A percentile compares a stretch with the other conserved stretches of the same genome.
These are phyloP conservation scores for Drosophila borealis DNA, from an alignment of 2,888 invertebrate genomes.

Conservation along the genomic window DNA sequence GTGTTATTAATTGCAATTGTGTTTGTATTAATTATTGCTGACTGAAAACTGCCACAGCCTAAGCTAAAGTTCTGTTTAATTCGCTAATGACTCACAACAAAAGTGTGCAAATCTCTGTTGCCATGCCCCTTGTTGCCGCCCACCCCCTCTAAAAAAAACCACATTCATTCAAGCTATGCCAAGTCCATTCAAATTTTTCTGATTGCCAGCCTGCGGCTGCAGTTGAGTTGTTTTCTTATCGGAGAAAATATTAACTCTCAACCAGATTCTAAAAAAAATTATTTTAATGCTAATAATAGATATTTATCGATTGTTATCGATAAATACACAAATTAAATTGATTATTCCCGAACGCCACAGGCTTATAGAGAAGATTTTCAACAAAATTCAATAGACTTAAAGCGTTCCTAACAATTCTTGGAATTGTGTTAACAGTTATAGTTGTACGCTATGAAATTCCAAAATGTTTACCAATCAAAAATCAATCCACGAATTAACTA, in stretches of 20 bases:
- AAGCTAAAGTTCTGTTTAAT: conserved; percentile 41
- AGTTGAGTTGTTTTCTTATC: no score
- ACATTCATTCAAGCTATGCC: conserved; percentile 22
- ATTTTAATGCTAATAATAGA: background rate
- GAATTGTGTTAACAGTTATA: no score
- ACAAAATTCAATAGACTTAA: no score
- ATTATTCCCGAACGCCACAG: no score
- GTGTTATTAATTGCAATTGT: conserved; percentile 48
- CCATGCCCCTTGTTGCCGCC: background rate
- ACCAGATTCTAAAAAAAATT: background rate
- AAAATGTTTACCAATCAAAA: no score
- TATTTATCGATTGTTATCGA: conserved; percentile 7
- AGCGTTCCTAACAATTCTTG: no score
- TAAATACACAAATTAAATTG: background rate
- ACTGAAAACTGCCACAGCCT: conserved; percentile 35
- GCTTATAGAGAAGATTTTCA: no score
- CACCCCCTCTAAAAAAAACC: background rate
- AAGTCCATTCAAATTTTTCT: conserved; percentile 6
- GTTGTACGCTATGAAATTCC: no score
- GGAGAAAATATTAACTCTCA: background rate
- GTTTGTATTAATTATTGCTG: conserved; percentile 54
- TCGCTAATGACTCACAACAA: conserved; percentile 40
- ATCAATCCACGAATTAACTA: background rate
- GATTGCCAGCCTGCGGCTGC: background rate
- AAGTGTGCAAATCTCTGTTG: conserved; percentile 28